phyloP scores from a whole-genome alignment of 64 coral and sea anemone genomes.

The Porites lutea region DNA sequence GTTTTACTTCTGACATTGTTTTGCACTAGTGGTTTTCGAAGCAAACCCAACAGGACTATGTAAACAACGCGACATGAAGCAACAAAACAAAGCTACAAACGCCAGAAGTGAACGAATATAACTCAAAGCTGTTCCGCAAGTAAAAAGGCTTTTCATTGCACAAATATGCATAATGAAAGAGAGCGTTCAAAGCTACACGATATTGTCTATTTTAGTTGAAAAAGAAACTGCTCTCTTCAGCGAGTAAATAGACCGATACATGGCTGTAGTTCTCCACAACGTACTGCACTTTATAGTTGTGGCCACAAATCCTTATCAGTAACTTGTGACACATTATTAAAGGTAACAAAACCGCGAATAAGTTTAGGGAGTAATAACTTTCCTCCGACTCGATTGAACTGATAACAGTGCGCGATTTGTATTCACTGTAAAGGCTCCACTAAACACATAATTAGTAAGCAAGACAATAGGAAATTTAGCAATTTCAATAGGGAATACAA shows the following conservation, averaged over 20 bases:
- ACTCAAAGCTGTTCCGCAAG: background rate
- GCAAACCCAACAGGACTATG: background rate
- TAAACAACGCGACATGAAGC: constrained; percentile 31
- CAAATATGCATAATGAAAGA: too few species aligned
- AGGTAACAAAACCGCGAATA: constrained; percentile 43
- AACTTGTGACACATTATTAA: constrained; percentile 13
- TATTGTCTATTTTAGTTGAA: too few species aligned
- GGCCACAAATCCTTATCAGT: background rate
- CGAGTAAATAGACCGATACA: background rate
- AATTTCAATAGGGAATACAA: constrained; percentile 12
- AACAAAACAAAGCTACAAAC: background rate
- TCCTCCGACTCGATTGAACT: background rate
- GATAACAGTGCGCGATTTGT: constrained; percentile 31
- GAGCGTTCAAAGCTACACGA: too few species aligned
- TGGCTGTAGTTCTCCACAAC: background rate
- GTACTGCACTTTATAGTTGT: too few species aligned
- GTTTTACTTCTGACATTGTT: too few species aligned
- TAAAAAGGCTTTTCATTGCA: too few species aligned
- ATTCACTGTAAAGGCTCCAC: background rate
- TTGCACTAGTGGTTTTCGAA: background rate
- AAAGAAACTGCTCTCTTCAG: background rate
- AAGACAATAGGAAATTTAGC: constrained; percentile 40
- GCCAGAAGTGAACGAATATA: background rate
- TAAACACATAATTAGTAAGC: constrained; percentile 2
- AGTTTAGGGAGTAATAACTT: constrained; percentile 4